Evolutionary conservation across 2,888 invertebrate species (phyloP).

Genomic region (Ceratothoa steindachneri): DNA sequence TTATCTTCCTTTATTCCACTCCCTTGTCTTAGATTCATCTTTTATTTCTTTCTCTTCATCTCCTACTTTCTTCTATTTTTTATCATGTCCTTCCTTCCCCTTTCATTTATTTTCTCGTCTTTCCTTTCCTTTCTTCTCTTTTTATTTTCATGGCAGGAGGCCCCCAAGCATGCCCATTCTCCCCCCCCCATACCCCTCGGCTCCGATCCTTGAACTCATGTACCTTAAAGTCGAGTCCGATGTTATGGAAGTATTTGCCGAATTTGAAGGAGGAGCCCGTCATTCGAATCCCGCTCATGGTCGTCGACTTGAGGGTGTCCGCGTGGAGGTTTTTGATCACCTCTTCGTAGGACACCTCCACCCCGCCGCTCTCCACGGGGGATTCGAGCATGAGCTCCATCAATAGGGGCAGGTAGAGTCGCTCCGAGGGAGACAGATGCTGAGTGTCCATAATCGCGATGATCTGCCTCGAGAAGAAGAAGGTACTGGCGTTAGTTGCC

Average conservation of each 20-base stretch:
- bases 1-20: too few species aligned
- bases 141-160: too few species aligned
- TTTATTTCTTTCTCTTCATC: too few species aligned
- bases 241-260: neutral
- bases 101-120: too few species aligned
- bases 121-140: too few species aligned
- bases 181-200: too few species aligned
- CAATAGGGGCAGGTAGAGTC: constrained; percentile 70
- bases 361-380: constrained; percentile 59
- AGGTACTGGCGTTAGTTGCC: too few species aligned
- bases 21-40: too few species aligned
- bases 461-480: constrained; percentile 63
- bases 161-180: too few species aligned
- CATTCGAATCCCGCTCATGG: neutral
- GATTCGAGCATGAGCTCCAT: constrained; percentile 72
- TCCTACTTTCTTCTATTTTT: too few species aligned
- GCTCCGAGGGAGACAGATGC: constrained; percentile 59
- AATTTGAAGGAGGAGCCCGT: neutral
- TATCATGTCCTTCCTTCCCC: too few species aligned
- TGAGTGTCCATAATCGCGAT: constrained; percentile 69
- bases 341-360: constrained; percentile 64
- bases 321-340: constrained; percentile 74
- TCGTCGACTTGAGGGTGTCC: constrained; percentile 62
- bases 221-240: neutral
- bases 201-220: too few species aligned